Percentiles rank a stretch among this genome's conserved stretches.
Conservation (phyloP, 1,140 invertebrate species). For the Amyelois transitella region DNA sequence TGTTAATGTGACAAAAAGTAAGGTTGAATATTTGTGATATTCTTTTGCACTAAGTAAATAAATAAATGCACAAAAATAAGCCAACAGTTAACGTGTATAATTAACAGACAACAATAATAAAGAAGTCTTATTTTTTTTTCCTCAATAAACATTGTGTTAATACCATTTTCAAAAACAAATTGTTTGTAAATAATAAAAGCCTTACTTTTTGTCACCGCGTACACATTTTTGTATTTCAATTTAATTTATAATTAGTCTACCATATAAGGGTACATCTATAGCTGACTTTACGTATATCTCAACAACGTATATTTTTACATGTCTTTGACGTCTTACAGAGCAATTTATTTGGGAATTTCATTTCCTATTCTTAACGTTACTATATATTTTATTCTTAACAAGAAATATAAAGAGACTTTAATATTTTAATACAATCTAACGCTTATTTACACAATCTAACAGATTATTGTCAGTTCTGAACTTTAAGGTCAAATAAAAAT, state of each 20-base stretch:
- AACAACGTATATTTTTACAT: conserved; percentile 2
- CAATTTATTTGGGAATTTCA: not conserved
- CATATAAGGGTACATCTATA: not conserved
- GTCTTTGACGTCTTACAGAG: not conserved
- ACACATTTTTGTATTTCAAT: not conserved
- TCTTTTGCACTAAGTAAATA: too few relatives aligned
- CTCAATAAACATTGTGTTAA: too few relatives aligned
- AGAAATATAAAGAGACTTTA: conserved; percentile 64
- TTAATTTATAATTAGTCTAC: not conserved
- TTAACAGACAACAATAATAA: too few relatives aligned
- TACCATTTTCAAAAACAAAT: too few relatives aligned
- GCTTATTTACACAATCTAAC: conserved; percentile 51
- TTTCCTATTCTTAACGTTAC: not conserved
- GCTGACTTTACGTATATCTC: not conserved
- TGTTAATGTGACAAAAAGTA: conserved; percentile 11
- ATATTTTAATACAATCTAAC: conserved; percentile 18
- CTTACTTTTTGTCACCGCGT: too few relatives aligned
- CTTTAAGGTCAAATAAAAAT: conserved; percentile 42
- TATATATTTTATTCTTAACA: conserved; percentile 18
- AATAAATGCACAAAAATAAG: too few relatives aligned
- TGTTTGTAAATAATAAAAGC: too few relatives aligned
- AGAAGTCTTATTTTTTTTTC: too few relatives aligned
- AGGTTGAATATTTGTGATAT: not conserved
- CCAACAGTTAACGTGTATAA: too few relatives aligned
- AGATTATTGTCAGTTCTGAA: conserved; percentile 71